Evolutionary conservation across 2,797 vertebrate species (phyloP), one percentile per base, ranked within the genome.

Genomic region (Gymnopithys bicolor): DNA sequence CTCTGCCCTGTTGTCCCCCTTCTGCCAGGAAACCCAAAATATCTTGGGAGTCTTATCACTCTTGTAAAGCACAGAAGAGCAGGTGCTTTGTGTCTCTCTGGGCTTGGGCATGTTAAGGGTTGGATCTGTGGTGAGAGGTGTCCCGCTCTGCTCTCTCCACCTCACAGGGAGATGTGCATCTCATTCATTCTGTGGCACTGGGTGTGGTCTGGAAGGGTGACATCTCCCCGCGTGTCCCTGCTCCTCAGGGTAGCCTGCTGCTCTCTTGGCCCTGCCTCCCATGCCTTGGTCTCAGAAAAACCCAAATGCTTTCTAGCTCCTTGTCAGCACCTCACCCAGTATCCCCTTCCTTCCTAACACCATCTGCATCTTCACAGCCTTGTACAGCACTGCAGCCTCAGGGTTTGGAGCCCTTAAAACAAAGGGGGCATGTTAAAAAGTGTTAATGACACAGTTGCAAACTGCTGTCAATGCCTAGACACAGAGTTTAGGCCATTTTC

Each of bases 171-270:
- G 63, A n/a, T 62, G 39, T 27, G 39, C 9, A 10, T 52, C 53
- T 83, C 35, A 2, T 59, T 83, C 35, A 2, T 59, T 66, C 7
- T 3, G 9, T 3, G 24, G 67, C 43, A 87, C 53, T 82, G 22
- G 2, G 5, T 60, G 6, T 70, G 69, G 10, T 70, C 74, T 1
- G 2, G 52, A 82, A 83, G 87, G 27, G 55, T 78, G 43, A 41
- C 49, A 74, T 39, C 33, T 39, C 49, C 32, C 1, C 0, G 39
- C 11, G 21, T 89, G 60, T 80, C 69, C 35, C 52, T 19, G 35
- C 45, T 48, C 33, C 17, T 21, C 0, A 0, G 7, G 24, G 17
- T 37, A 62, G 24, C 21, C 15, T 73, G 51, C 56, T 88, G n/a
- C 68, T 83, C 18, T 84, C 51, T 68, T 60, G 49, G 27, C 60